Evolutionary conservation across 2,797 vertebrate genomes (phyloP), one percentile per base, ranked within the genome.

Genomic region (Euphonia xanthogaster): DNA sequence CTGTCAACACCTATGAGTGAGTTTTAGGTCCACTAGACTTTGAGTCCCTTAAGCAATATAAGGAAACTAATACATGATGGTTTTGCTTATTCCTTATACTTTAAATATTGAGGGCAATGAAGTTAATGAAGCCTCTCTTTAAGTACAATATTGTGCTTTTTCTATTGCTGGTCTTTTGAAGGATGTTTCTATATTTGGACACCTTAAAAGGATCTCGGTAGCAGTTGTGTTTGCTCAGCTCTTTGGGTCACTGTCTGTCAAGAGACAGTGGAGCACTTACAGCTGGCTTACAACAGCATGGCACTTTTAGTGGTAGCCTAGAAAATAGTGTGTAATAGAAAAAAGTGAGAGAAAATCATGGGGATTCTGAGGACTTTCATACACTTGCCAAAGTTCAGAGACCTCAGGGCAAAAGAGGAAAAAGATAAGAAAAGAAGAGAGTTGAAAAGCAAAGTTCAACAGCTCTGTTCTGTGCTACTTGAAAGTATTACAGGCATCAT

Each of bases 381-480:
- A 60, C 20, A 14, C 63, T 90, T 4, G 2, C 58, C 79, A 80
- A 93, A 92, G 90, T 96, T 95, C 95, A 93, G 74, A 94, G 88
- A 91, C 78, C 72, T 92, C 33, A 10, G 61, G 72, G 75, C 87
- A 82, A 94, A 91, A 86, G 39, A 92, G 92, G 58, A 53, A 71
- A 91, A 91, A 58, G 57, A 77, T 39, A 68, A 87, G 45, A 53
- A 68, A 92, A 94, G 83, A 68, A 71, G 54, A 44, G 28, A 54
- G 51, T 75, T 89, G 89, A 93, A 93, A 94, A 96, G 92, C 68
- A 72, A 91, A 95, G 85, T 76, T 77, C 57, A 88, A 90, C 80
- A 81, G 42, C 93, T 95, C 86, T 94, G 81, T 90, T 96, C 96
- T 89, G 62, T 93, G 73, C 92, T 84, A 20, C 84, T 96, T 93